phyloP scores from a whole-genome alignment of 2,888 invertebrate genomes.

The Agrochola lota region DNA sequence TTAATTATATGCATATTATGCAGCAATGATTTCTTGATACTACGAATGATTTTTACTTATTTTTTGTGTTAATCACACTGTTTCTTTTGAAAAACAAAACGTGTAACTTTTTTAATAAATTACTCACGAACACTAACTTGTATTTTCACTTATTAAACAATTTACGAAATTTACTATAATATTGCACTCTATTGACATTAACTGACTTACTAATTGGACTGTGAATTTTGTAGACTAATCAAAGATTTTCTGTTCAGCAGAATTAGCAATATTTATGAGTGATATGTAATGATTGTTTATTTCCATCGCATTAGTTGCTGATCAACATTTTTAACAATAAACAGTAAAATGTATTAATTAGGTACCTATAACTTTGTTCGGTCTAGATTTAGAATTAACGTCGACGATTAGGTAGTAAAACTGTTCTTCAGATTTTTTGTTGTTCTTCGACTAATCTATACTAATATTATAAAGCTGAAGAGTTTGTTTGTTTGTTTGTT shows the following conservation, averaged over 20 bases:
- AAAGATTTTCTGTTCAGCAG: slow-evolving; percentile 4
- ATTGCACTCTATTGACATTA: neutral
- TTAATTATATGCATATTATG: slow-evolving; percentile 61
- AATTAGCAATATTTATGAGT: neutral
- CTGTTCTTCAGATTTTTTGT: no score
- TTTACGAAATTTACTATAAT: neutral
- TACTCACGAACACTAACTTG: neutral
- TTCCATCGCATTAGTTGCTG: neutral
- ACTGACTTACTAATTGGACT: neutral
- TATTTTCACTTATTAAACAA: neutral
- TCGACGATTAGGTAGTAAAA: neutral
- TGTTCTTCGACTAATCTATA: no score
- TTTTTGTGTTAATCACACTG: neutral
- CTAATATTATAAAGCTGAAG: no score
- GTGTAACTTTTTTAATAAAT: neutral
- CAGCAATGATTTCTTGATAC: neutral
- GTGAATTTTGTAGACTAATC: slow-evolving; percentile 5
- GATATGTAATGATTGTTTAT: neutral
- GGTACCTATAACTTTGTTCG: no score
- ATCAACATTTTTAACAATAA: slow-evolving; percentile 11
- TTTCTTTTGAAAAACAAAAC: neutral
- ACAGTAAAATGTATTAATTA: neutral
- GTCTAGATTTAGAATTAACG: neutral
- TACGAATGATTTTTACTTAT: neutral
- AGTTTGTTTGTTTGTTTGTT: no score